Conservation (phyloP, 2,797 vertebrate genomes). For the Ctenochaetus hawaiiensis region DNA sequence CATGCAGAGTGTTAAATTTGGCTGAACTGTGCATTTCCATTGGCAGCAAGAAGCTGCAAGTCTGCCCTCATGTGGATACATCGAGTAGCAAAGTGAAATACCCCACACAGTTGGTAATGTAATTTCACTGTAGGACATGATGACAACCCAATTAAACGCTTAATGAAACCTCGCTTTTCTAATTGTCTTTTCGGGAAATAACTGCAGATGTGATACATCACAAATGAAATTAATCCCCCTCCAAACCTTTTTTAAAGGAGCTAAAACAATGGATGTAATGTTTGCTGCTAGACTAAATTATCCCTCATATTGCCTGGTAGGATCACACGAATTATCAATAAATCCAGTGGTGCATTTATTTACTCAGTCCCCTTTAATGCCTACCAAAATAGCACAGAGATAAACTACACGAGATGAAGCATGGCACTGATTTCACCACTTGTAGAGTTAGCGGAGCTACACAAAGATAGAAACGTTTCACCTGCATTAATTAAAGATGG, state of each 20-base stretch:
- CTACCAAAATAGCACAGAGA: constrained; percentile 28
- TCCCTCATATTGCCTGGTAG: neutral
- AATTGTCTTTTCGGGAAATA: constrained; percentile 52
- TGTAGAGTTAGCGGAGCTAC: constrained; percentile 1
- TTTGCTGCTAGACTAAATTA: constrained; percentile 24
- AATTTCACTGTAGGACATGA: constrained; percentile 64
- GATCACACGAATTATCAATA: constrained; percentile 30
- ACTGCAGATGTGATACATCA: constrained; percentile 19
- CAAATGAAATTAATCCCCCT: constrained; percentile 17
- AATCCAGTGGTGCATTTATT: constrained; percentile 34
- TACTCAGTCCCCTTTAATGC: neutral
- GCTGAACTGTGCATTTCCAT: constrained; percentile 41
- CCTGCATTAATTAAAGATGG: constrained; percentile 21
- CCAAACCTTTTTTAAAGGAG: neutral
- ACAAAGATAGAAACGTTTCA: constrained; percentile 23
- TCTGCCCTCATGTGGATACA: constrained; percentile 92
- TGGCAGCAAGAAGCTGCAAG: constrained; percentile 71
- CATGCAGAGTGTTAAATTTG: constrained; percentile 45
- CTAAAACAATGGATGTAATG: constrained; percentile 19
- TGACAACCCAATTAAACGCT: constrained; percentile 70
- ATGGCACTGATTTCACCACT: neutral
- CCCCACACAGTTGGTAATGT: constrained; percentile 55
- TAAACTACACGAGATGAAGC: neutral
- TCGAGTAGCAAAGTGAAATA: constrained; percentile 45
- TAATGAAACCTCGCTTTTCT: constrained; percentile 67